phyloP scores from a whole-genome alignment of 2,113 vertebrate species.

The Zeus faber region DNA sequence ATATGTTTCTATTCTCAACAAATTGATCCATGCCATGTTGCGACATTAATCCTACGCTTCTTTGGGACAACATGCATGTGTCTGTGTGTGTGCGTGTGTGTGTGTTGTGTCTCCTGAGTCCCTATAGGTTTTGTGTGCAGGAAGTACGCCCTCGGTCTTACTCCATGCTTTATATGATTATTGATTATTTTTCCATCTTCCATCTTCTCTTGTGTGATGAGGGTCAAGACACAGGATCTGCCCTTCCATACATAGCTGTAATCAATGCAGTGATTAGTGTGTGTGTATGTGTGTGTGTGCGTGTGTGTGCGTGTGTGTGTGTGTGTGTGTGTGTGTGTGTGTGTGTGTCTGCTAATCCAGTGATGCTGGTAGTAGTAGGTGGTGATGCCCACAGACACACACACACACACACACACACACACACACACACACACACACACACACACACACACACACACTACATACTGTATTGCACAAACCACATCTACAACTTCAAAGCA shows the following conservation, averaged over 20 bases:
- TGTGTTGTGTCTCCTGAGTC: no score
- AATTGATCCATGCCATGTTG: conserved; percentile 16
- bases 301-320: background rate
- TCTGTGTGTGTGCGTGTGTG: no score
- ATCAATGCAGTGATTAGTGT: conserved; percentile 44
- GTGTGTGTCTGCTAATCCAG: background rate
- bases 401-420: no score
- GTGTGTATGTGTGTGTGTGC: background rate
- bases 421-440: no score
- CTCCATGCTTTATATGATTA: conserved; percentile 37
- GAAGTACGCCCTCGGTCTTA: conserved; percentile 25
- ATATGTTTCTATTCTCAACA: conserved; percentile 25
- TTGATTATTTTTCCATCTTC: conserved; percentile 28
- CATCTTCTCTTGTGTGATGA: conserved; percentile 7
- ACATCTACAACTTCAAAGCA: no score
- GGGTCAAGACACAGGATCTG: conserved; percentile 35
- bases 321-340: background rate
- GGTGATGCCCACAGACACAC: no score
- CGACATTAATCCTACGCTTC: conserved; percentile 7
- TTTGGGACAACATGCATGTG: background rate
- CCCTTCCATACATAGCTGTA: conserved; percentile 18
- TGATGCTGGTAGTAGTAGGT: no score
- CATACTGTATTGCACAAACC: no score
- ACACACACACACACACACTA: no score
- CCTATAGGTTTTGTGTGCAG: conserved; percentile 40